A percentile compares a stretch with the other conserved stretches of the same genome.
Evolutionary conservation across 2,113 vertebrate genomes (phyloP).

Genomic region (Perca flavescens): DNA sequence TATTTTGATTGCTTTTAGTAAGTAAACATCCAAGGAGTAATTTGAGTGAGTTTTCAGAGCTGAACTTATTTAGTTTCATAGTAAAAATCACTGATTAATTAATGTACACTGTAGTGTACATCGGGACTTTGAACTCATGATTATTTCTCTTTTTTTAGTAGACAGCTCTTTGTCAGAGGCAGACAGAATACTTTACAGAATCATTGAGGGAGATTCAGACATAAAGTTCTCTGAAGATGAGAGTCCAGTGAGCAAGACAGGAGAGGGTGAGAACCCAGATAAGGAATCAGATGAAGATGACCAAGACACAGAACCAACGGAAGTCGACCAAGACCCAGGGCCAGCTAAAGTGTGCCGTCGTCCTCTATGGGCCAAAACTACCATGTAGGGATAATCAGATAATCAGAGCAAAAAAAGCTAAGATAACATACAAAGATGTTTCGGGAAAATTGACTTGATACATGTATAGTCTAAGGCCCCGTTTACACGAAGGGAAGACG

Average conservation of each 20-base stretch:
- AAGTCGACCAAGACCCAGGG: not conserved
- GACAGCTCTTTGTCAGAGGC: not conserved
- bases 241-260: not conserved
- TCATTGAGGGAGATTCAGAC: not conserved
- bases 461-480: no score
- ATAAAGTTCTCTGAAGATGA: not conserved
- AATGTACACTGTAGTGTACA: not conserved
- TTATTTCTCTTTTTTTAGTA: not conserved
- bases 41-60: not conserved
- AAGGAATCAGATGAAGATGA: no score
- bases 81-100: not conserved
- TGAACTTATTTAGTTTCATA: not conserved
- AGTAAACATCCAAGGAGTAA: not conserved
- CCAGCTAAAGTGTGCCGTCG: not conserved
- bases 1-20: not conserved
- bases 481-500: no score
- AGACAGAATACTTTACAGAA: not conserved
- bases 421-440: not conserved
- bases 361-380: not conserved
- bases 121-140: not conserved
- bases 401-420: not conserved
- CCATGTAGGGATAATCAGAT: not conserved
- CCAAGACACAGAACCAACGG: no score
- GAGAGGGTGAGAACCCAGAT: not conserved
- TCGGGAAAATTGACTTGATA: no score